These are phyloP conservation scores for Hipposideros armiger DNA, from an alignment of 2,113 vertebrate genomes.

Conservation along the genomic window DNA sequence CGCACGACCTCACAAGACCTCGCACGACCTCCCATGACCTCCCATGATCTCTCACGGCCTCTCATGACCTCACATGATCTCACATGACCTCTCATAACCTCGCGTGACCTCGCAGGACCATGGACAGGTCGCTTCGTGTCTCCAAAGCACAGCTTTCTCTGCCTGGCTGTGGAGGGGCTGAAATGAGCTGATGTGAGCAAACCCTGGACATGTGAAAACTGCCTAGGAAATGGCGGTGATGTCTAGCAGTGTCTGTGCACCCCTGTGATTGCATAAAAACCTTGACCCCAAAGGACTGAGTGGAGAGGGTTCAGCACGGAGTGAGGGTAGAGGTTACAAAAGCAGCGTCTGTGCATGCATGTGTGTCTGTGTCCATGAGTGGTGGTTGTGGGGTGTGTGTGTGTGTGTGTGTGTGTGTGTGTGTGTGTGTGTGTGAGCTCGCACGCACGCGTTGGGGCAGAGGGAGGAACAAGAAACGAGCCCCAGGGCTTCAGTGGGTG, in stretches of 20 bases:
- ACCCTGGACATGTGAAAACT: accelerated
- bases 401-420: neutral
- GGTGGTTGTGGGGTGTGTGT: too few species aligned
- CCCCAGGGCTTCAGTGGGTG: accelerated
- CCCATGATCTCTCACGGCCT: too few species aligned
- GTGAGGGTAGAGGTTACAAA: accelerated
- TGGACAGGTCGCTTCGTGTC: too few species aligned
- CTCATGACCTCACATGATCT: too few species aligned
- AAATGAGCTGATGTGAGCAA: too few species aligned
- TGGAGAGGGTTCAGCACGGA: accelerated
- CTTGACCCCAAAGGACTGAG: accelerated
- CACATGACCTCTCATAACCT: too few species aligned
- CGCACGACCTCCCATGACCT: too few species aligned
- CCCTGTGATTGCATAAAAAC: accelerated
- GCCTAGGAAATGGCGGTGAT: accelerated
- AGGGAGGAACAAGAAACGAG: neutral
- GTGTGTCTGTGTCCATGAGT: neutral
- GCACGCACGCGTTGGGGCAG: neutral
- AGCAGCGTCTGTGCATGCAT: neutral
- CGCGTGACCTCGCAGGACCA: accelerated
- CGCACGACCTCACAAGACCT: too few species aligned
- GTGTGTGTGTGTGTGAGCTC: neutral
- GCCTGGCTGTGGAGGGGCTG: neutral
- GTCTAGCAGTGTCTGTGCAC: accelerated
- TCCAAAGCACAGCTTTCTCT: neutral